Base-by-base conservation (phyloP, 2,797 vertebrate species). In the Gouania willdenowi region DNA sequence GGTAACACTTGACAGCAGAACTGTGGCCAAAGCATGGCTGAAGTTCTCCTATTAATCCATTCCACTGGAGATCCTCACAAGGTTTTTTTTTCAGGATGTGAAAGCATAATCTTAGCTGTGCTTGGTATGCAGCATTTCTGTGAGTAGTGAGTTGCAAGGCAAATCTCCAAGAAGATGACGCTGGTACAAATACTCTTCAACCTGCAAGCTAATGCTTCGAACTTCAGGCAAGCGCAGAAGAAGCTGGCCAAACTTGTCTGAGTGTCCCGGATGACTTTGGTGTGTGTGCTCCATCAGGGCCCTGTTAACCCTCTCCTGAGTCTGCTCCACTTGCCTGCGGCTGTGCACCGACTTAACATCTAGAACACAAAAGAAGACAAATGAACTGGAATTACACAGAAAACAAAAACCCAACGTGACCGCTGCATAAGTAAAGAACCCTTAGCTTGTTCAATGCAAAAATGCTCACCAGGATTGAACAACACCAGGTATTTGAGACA, bases 181-280 rank as follows among this genome's bases (percentile, higher is more conserved):
- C 78, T 88, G 87, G 61, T 91, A 90, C 66, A 92, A 75, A 66
- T 92, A 91, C 60, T 91, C 88, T 65, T 92, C 90, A 16, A 89
- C 82, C 61, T 89, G 90, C 51, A 91, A 65, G 45, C 90, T 89
- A 13, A 92, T 90, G 86, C 88, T 88, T 40, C 88, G 88, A 5
- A 92, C 84, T 67, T 92, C 90, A 0, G 90, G 90, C 34, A 92
- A 82, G 20, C 88, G 71, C 2, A 92, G 87, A 29, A 92, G 77
- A 48, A 92, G 79, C 61, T 92, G 90, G 36, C 89, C 90, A 3
- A 92, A 91, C 69, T 90, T 91, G 69, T 91, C 89, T 0, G 84
- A 76, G 17, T 88, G 85, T 47, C 83, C 81, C 3, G 82, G 84
- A 23, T 89, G 83, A 28, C 39, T 75, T 16, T 16, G 60, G 24